Conservation (phyloP, 2,113 vertebrate genomes). For the human region DNA sequence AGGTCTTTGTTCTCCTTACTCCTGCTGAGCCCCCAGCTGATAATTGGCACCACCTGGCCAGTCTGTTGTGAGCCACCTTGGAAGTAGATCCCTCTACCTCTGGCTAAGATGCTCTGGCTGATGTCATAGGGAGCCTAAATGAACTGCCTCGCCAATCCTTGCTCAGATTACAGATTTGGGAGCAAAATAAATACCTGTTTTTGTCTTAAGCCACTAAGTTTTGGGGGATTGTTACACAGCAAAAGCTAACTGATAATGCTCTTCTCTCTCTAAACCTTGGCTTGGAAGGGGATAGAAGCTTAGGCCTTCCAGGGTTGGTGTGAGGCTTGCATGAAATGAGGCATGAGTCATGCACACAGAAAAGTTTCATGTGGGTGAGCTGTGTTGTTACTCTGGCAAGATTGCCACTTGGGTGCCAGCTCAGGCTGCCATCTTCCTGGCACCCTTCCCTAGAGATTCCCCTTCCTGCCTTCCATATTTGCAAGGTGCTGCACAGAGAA, state of each 20-base stretch:
- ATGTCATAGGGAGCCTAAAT: fast-evolving
- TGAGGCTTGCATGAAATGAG: not conserved
- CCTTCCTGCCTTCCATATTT: not conserved
- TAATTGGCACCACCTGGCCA: not conserved
- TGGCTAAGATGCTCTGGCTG: not conserved
- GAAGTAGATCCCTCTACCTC: not conserved
- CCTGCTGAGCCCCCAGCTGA: not conserved
- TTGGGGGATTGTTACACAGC: not conserved
- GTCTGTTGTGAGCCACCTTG: not conserved
- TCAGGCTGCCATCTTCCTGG: not conserved
- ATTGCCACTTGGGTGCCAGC: not conserved
- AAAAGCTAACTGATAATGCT: not conserved
- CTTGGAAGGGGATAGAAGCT: not conserved
- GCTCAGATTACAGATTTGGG: not conserved
- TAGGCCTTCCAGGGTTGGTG: not conserved
- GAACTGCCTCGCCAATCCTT: not conserved
- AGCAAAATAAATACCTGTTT: not conserved
- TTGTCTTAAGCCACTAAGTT: not conserved
- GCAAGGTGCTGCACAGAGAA: not conserved
- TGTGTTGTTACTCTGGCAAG: not conserved
- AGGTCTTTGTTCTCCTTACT: not conserved
- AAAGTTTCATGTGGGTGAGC: not conserved
- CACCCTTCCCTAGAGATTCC: not conserved
- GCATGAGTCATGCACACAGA: no score
- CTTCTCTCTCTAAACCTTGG: not conserved